phyloP scores from a whole-genome alignment of 2,113 vertebrate genomes.

The Oreotrochilus melanogaster region DNA sequence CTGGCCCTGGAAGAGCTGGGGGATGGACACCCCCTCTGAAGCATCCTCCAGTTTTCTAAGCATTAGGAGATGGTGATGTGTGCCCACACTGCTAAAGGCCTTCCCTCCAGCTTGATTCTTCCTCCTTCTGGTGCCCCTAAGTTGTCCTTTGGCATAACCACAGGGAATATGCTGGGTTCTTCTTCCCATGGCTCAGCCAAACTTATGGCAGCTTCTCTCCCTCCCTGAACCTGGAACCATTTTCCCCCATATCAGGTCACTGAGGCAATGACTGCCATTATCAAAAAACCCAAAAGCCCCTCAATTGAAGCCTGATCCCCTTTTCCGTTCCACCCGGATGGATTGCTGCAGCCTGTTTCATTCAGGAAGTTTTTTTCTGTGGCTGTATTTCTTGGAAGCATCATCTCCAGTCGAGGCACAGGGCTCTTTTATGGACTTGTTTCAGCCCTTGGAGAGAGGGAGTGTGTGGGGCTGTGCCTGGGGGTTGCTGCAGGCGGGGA shows the following conservation, averaged over 20 bases:
- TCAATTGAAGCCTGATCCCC: not conserved
- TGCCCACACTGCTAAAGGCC: not conserved
- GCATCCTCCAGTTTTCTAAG: not conserved
- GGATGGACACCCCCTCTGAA: not conserved
- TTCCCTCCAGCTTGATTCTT: accelerated
- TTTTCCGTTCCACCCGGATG: not conserved
- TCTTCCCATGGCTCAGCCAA: not conserved
- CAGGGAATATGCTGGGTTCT: not conserved
- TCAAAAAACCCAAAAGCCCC: too few species aligned
- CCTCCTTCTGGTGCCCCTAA: not conserved
- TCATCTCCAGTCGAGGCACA: not conserved
- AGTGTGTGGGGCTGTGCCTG: not conserved
- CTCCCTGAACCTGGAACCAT: not conserved
- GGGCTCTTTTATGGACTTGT: not conserved
- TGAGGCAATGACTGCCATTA: accelerated
- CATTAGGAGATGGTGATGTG: not conserved
- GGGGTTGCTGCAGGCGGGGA: not conserved
- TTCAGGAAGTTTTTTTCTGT: not conserved
- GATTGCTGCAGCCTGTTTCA: not conserved
- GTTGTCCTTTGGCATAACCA: not conserved
- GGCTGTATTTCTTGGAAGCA: not conserved
- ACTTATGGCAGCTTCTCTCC: not conserved
- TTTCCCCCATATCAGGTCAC: not conserved
- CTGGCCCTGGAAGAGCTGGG: not conserved
- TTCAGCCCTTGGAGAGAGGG: not conserved